phyloP scores from a whole-genome alignment of 2,797 vertebrate genomes.

The Trachops cirrhosus region DNA sequence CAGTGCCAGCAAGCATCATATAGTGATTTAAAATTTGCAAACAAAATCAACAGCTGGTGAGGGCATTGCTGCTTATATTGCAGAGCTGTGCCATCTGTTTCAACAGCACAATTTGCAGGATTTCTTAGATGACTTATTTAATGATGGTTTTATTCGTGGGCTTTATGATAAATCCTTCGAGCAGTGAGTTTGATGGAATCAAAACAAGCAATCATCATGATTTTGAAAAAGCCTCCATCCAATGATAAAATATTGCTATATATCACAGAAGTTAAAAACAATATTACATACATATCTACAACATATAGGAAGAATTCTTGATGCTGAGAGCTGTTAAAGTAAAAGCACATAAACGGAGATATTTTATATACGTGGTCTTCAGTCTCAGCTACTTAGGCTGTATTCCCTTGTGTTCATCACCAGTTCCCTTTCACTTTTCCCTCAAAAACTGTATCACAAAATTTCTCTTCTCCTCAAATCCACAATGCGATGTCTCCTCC shows the following conservation, averaged over 20 bases:
- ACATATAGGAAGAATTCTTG: neutral
- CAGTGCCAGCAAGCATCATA: neutral
- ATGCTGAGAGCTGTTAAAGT: neutral
- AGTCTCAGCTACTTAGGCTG: neutral
- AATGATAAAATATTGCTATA: neutral
- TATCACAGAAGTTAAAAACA: neutral
- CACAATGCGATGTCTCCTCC: neutral
- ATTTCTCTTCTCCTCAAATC: neutral
- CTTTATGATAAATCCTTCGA: neutral
- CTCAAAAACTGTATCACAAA: neutral
- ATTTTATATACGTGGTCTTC: neutral
- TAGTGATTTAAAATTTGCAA: slow-evolving; percentile 54
- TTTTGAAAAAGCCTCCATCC: neutral
- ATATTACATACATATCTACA: neutral
- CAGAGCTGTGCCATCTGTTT: slow-evolving; percentile 61
- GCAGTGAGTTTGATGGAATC: neutral
- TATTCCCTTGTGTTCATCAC: neutral
- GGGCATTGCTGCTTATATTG: slow-evolving; percentile 62
- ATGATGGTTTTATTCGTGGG: slow-evolving; percentile 11
- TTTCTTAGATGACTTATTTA: slow-evolving; percentile 53
- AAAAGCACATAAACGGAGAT: neutral
- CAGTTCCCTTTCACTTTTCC: neutral
- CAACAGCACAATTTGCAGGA: neutral
- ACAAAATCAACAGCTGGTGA: slow-evolving; percentile 56
- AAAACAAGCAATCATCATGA: slow-evolving; percentile 20